Conservation (phyloP, 2,888 invertebrate genomes). For the Dromius quadrimaculatus region DNA sequence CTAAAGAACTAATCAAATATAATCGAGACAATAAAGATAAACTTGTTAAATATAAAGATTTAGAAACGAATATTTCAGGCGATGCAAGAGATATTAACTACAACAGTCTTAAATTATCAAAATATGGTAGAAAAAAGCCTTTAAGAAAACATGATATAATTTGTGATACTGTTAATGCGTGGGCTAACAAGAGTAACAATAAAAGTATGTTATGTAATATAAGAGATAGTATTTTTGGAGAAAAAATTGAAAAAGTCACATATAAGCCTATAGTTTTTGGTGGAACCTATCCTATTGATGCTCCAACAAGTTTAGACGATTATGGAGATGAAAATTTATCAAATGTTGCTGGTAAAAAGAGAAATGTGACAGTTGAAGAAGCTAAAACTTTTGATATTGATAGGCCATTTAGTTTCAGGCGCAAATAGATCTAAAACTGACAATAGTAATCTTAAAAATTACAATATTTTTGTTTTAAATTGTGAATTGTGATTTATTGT, state of each 20-base stretch:
- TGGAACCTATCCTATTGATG: slow-evolving; percentile 89
- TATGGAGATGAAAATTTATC: neutral
- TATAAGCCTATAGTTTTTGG: slow-evolving; percentile 83
- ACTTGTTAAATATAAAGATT: slow-evolving; percentile 63
- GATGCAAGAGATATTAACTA: slow-evolving; percentile 63
- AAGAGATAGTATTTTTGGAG: slow-evolving; percentile 55
- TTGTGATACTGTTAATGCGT: slow-evolving; percentile 74
- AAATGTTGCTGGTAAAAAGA: slow-evolving; percentile 6
- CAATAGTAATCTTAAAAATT: neutral
- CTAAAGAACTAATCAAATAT: slow-evolving; percentile 56
- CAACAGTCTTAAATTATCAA: slow-evolving; percentile 61
- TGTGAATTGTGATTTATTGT: no score
- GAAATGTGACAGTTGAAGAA: slow-evolving; percentile 52
- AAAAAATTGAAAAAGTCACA: slow-evolving; percentile 60
- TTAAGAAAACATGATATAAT: slow-evolving; percentile 69
- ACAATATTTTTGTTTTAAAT: neutral
- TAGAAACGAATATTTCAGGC: slow-evolving; percentile 63
- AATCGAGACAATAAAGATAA: slow-evolving; percentile 59
- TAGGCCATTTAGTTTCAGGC: slow-evolving; percentile 63
- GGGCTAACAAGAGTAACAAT: slow-evolving; percentile 67
- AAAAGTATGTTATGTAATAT: slow-evolving; percentile 63
- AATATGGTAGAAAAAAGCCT: slow-evolving; percentile 59
- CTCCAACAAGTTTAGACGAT: slow-evolving; percentile 67
- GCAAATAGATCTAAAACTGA: neutral
- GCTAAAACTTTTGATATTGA: slow-evolving; percentile 70